These are phyloP conservation scores for Andrena haemorrhoa DNA, from an alignment of 2,888 invertebrate species.

Conservation along the genomic window DNA sequence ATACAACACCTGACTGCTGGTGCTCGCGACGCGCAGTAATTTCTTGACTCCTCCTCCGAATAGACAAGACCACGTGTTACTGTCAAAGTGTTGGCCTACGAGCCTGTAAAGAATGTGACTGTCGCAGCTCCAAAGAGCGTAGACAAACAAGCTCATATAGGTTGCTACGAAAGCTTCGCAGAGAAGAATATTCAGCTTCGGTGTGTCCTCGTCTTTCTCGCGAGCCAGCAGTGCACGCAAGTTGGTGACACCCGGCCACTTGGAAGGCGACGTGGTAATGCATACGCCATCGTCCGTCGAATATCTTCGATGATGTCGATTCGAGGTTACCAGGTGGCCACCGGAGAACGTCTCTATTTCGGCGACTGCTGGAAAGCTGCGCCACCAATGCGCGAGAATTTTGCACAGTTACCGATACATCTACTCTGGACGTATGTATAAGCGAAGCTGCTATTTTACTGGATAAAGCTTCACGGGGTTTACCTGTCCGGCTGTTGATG, in stretches of 20 bases:
- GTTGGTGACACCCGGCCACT: slow-evolving; percentile 98
- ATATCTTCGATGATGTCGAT: slow-evolving; percentile 89
- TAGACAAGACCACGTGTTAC: slow-evolving; percentile 92
- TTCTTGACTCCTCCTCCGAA: slow-evolving; percentile 97
- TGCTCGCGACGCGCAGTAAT: slow-evolving; percentile 92
- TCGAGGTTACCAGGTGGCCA: slow-evolving; percentile 89
- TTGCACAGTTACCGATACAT: neutral
- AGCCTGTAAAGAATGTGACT: slow-evolving; percentile 96
- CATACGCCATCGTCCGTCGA: slow-evolving; percentile 92
- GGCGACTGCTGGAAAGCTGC: slow-evolving; percentile 81
- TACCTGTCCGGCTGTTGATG: slow-evolving; percentile 85
- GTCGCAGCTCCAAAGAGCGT: slow-evolving; percentile 97
- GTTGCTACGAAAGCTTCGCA: slow-evolving; percentile 97
- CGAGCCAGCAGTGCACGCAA: slow-evolving; percentile 95
- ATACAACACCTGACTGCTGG: slow-evolving; percentile 79
- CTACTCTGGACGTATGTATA: no score
- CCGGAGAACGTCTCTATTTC: slow-evolving; percentile 83
- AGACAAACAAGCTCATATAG: slow-evolving; percentile 95
- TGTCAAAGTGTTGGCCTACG: slow-evolving; percentile 92
- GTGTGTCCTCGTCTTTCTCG: slow-evolving; percentile 97
- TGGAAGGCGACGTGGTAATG: slow-evolving; percentile 93
- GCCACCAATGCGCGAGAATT: slow-evolving; percentile 10
- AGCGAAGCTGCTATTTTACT: no score
- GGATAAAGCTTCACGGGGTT: neutral
- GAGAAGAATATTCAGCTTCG: slow-evolving; percentile 95